Base-by-base conservation (phyloP, 2,113 vertebrate species). In the Calonectris borealis region DNA sequence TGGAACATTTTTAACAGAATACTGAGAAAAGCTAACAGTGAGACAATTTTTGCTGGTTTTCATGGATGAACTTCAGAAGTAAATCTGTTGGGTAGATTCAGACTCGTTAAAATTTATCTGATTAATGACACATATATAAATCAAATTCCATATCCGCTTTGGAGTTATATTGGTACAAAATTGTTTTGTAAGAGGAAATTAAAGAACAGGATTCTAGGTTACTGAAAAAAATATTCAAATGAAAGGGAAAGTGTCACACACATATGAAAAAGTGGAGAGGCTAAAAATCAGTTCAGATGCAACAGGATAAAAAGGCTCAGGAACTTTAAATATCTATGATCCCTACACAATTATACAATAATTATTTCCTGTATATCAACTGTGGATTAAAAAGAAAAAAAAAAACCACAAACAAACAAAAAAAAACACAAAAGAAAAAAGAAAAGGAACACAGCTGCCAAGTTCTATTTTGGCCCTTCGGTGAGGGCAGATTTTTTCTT, bases 401-500 rank as follows among this genome's bases (percentile, higher is more conserved):
- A 22, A 29, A 15, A 4, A 16, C 11, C 12, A 40, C 40, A 40
- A 40, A 40, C 40, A 40, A 40, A 40, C 38, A 38, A 38, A 21
- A 3, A 19, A 36, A 19, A 3, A 4, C 12, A 40, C 40, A 32
- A 16, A 17, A 4, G 11, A 4, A n/a, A 9, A 9, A 7, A 11
- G 4, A 4, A 9, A 25, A 25, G 5, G 32, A 68, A 26, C 18
- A 32, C 5, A 42, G 14, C 44, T 64, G 24, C 27, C 31, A 65
- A 75, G 17, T 19, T 88, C 31, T 95, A 15, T 75, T 93, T 76
- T 79, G 46, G 11, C 36, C 57, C 84, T 78, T 46, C 51, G 54
- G 48, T 34, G 25, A 91, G 82, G 54, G 51, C 20, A 92, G 54
- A 76, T 95, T 79, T 82, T 87, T 71, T 80, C 90, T 92, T 81